Evolutionary conservation across 2,113 vertebrate genomes (phyloP).

Genomic region (Geothlypis trichas): DNA sequence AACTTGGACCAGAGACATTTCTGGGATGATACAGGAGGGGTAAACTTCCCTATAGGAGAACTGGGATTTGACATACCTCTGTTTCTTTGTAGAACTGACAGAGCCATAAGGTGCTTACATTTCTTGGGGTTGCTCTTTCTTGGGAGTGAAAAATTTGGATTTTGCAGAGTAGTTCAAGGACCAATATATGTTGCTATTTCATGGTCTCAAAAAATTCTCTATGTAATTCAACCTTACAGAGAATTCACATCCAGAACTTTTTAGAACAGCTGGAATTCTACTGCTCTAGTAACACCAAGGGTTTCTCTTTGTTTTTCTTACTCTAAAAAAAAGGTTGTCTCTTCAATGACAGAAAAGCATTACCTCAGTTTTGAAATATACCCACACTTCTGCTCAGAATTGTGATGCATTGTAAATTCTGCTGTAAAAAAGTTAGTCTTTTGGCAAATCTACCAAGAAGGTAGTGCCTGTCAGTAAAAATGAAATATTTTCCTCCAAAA

Average conservation of each 20-base stretch:
- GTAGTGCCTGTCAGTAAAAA: background rate
- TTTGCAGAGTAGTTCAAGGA: background rate
- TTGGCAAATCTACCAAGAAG: background rate
- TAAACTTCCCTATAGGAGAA: background rate
- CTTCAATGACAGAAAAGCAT: background rate
- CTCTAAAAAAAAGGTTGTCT: background rate
- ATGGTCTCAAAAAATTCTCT: background rate
- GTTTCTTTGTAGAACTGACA: background rate
- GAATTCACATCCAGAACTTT: background rate
- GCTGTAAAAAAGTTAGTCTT: background rate
- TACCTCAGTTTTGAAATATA: background rate
- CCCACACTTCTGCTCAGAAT: background rate
- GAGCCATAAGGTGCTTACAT: background rate
- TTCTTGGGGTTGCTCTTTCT: background rate
- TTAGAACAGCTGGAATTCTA: background rate
- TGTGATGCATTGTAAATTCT: background rate
- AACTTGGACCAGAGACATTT: background rate
- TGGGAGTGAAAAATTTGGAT: background rate
- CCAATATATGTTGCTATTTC: background rate
- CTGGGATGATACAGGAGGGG: background rate
- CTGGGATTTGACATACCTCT: fast-evolving
- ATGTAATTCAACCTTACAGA: background rate
- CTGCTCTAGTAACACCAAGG: background rate
- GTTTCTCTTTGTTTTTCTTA: background rate
- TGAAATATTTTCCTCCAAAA: background rate